Percentiles rank a stretch among this genome's conserved stretches.
Evolutionary conservation across 2,888 invertebrate genomes (phyloP).

Genomic region (Bellardia pandia): DNA sequence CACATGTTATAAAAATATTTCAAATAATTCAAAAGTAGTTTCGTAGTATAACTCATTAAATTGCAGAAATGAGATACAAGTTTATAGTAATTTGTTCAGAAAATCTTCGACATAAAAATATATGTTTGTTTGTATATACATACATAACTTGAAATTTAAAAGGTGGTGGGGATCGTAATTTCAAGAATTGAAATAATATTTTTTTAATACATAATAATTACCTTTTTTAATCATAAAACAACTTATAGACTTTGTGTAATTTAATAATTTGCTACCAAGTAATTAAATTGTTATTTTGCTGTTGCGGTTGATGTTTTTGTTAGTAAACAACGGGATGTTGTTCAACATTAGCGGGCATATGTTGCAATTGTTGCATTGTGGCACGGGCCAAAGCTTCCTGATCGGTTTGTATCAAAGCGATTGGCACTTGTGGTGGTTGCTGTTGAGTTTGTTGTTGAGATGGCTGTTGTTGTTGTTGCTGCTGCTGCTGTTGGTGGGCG

Average conservation of each 20-base stretch:
- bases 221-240: background rate
- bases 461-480: slow-evolving; percentile 78
- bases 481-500: slow-evolving; percentile 75
- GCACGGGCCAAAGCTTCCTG: slow-evolving; percentile 83
- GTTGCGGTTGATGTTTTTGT: slow-evolving; percentile 72
- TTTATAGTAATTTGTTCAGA: too few species aligned
- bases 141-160: too few species aligned
- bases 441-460: slow-evolving; percentile 75
- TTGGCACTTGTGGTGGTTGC: slow-evolving; percentile 82
- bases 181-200: too few species aligned
- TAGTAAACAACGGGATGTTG: slow-evolving; percentile 84
- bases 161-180: too few species aligned
- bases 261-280: slow-evolving; percentile 68
- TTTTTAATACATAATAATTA: background rate
- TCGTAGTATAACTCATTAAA: too few species aligned
- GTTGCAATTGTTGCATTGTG: slow-evolving; percentile 83
- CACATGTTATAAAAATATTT: too few species aligned
- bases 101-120: too few species aligned
- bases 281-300: slow-evolving; percentile 52
- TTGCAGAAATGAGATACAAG: too few species aligned
- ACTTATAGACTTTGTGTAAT: background rate
- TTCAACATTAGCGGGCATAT: slow-evolving; percentile 83
- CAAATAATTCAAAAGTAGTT: too few species aligned
- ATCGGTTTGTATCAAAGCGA: slow-evolving; percentile 82
- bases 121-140: too few species aligned